Evolutionary conservation across 2,797 vertebrate species (phyloP).

Genomic region (Platalea minor): DNA sequence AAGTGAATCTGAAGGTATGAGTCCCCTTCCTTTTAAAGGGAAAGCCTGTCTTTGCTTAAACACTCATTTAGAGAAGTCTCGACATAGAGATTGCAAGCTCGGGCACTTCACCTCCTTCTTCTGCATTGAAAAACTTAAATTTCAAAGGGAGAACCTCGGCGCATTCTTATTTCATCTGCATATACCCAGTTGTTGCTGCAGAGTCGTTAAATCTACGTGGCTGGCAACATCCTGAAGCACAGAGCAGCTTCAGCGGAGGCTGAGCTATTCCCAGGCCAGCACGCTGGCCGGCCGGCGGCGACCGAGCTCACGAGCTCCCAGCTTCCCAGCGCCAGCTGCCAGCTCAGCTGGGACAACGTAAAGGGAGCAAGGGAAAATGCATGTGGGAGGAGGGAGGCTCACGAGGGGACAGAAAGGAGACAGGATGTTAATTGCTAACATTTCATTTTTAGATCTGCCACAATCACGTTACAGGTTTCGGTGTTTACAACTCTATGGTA

Average conservation of each 20-base stretch:
- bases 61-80: background rate
- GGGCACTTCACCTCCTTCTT: background rate
- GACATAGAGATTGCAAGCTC: background rate
- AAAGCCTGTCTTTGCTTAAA: background rate
- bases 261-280: constrained; percentile 20
- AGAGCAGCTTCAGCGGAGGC: background rate
- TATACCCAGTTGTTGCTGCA: background rate
- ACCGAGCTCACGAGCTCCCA: background rate
- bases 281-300: background rate
- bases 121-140: background rate
- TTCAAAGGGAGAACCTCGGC: background rate
- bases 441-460: background rate
- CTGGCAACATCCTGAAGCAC: background rate
- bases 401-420: background rate
- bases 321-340: constrained; percentile 11
- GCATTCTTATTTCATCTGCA: background rate
- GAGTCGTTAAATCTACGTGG: background rate
- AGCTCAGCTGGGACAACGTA: background rate
- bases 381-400: background rate
- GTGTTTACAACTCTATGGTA: background rate
- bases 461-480: rapidly evolving
- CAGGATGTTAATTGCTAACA: background rate
- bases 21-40: background rate
- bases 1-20: background rate
- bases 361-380: background rate